Percentiles rank a stretch among this genome's conserved stretches.
Conservation (phyloP, 2,888 invertebrate species). For the Tenodera sinensis region DNA sequence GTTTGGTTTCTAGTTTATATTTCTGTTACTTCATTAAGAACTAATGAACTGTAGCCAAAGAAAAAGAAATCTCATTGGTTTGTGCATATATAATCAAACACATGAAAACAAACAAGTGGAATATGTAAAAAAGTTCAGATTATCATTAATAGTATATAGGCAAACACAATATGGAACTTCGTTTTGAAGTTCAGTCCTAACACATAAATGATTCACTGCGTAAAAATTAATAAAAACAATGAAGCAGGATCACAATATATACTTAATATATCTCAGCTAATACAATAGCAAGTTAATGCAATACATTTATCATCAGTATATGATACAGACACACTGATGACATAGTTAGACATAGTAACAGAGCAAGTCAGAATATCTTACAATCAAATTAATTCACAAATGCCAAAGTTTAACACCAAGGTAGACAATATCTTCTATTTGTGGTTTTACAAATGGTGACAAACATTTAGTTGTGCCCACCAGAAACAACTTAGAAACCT, state of each 20-base stretch:
- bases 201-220: not conserved
- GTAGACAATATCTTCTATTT: not conserved
- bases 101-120: not conserved
- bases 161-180: not conserved
- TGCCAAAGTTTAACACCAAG: not conserved
- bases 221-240: not conserved
- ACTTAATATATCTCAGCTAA: not conserved
- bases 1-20: not conserved
- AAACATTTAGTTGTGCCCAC: too few relatives aligned
- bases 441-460: too few relatives aligned
- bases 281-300: not conserved
- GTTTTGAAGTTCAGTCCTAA: not conserved
- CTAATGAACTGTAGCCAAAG: not conserved
- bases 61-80: not conserved
- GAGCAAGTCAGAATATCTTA: not conserved
- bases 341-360: not conserved
- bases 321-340: not conserved
- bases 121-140: not conserved
- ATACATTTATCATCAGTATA: not conserved
- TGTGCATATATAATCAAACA: not conserved
- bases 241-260: not conserved
- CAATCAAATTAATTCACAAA: not conserved
- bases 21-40: not conserved
- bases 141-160: not conserved
- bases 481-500: too few relatives aligned